These are phyloP conservation scores for Sebastes diaconus DNA, from an alignment of 2,797 vertebrate species.

Conservation along the genomic window DNA sequence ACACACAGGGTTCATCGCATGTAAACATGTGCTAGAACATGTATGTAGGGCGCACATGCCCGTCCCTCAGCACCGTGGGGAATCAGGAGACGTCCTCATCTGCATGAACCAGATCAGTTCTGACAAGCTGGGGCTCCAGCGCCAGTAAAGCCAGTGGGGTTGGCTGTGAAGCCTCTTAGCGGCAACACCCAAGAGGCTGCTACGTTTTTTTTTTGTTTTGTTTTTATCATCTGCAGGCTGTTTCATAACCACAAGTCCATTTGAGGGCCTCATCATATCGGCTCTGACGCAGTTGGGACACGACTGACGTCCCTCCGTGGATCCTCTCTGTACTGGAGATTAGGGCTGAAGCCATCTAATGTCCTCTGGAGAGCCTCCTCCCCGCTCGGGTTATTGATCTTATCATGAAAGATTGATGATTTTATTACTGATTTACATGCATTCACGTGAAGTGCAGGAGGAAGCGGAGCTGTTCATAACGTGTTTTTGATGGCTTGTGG, in stretches of 20 bases:
- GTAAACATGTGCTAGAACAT: constrained; percentile 31
- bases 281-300: constrained; percentile 4
- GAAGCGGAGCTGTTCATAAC: not conserved
- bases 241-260: constrained; percentile 37
- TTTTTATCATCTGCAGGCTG: constrained; percentile 27
- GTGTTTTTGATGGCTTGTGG: constrained; percentile 8
- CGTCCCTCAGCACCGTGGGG: constrained; percentile 27
- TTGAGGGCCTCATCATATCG: constrained; percentile 16
- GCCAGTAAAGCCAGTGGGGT: constrained; percentile 19
- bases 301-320: constrained; percentile 16
- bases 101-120: constrained; percentile 34
- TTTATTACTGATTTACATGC: constrained; percentile 25
- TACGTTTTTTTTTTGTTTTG: constrained; percentile 1
- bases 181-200: constrained; percentile 37
- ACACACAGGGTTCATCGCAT: not conserved
- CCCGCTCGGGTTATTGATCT: constrained; percentile 23
- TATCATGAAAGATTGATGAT: constrained; percentile 44
- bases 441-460: constrained; percentile 27
- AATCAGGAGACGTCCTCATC: constrained; percentile 31
- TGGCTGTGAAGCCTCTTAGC: constrained; percentile 34
- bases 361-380: constrained; percentile 10
- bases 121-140: constrained; percentile 53
- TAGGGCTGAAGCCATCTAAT: constrained; percentile 7
- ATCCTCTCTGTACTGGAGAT: constrained; percentile 6
- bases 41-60: constrained; percentile 36